Conservation (phyloP, 2,113 vertebrate genomes). For the Chionodraco myersi region DNA sequence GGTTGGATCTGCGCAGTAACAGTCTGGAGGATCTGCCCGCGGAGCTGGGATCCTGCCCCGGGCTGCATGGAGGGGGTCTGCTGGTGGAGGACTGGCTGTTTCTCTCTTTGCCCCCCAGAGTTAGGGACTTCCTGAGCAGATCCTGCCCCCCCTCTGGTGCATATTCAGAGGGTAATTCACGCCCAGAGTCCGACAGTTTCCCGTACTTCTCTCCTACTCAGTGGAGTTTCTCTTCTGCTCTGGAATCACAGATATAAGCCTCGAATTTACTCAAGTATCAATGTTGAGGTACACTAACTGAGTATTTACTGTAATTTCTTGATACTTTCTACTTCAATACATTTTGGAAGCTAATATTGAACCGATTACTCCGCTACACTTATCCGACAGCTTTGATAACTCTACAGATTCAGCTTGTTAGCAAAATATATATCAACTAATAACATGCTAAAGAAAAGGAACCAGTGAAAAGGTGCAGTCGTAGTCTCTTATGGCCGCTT, state of each 20-base stretch:
- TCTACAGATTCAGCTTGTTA: too few relatives aligned
- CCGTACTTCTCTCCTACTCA: slow-evolving; percentile 74
- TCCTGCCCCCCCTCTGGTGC: slow-evolving; percentile 23
- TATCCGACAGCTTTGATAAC: too few relatives aligned
- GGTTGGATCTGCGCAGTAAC: slow-evolving; percentile 82
- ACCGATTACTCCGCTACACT: too few relatives aligned
- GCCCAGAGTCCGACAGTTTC: slow-evolving; percentile 74
- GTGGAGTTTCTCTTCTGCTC: slow-evolving; percentile 81
- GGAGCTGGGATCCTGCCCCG: slow-evolving; percentile 77
- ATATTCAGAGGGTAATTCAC: slow-evolving; percentile 46
- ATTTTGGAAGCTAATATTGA: too few relatives aligned
- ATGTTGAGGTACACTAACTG: too few relatives aligned
- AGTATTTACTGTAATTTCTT: too few relatives aligned
- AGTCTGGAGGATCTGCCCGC: slow-evolving; percentile 79
- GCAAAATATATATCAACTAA: too few relatives aligned
- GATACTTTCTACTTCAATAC: too few relatives aligned
- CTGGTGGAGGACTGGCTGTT: slow-evolving; percentile 82
- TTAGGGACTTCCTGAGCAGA: slow-evolving; percentile 70
- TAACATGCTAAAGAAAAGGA: too few relatives aligned
- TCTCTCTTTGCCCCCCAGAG: slow-evolving; percentile 71
- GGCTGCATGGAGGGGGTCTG: slow-evolving; percentile 78
- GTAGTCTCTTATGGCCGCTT: background rate
- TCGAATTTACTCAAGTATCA: background rate
- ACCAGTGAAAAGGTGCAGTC: background rate
- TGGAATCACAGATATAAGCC: slow-evolving; percentile 78